Evolutionary conservation across 2,888 invertebrate species (phyloP), one percentile per base, ranked within the genome.

Genomic region (Suillia variegata): DNA sequence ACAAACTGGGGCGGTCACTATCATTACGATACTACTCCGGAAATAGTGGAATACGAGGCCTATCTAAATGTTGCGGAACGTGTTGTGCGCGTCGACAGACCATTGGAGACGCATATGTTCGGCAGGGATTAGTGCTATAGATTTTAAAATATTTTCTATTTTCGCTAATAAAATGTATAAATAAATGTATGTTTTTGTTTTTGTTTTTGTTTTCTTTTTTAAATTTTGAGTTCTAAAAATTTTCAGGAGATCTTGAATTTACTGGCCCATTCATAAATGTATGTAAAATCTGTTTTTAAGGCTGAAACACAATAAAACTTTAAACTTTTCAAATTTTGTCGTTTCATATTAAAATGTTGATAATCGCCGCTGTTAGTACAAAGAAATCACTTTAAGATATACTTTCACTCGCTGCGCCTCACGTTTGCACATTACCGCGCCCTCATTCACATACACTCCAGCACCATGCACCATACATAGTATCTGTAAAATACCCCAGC

Each of bases 1-100:
- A 89, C 89, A 79, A 91, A 90, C 59, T 89, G 91, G 84, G 95
- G 93, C 67, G 98, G 98, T 0, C 98, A 99, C 85, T 99, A 98
- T 84, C 98, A 99, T 84, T 90, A 90, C 79, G 98, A 99, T 83
- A 92, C 91, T 8, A 94, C 95, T 26, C 97, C 98, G 0, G 89
- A 89, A 8, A 85, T 80, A n/a, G 95, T 88, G 10, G 90, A 92
- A 77, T 80, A 99, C 83, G 86, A 93, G 75, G 98, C 92, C 0
- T 98, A 94, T 84, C 94, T 98, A 80, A 89, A 87, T 74, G 82
- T 92, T 45, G 96, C 91, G 2, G 87, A 85, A 77, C 85, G 83
- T 79, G 86, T 94, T 61, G 84, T 90, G 62, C 86, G 94, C 59
- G 83, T 94, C 48, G 94, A 95, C 84, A 85, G 86, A 69, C 94